Evolutionary conservation across 2,797 vertebrate species (phyloP).

Genomic region (Ambastaia sidthimunki): DNA sequence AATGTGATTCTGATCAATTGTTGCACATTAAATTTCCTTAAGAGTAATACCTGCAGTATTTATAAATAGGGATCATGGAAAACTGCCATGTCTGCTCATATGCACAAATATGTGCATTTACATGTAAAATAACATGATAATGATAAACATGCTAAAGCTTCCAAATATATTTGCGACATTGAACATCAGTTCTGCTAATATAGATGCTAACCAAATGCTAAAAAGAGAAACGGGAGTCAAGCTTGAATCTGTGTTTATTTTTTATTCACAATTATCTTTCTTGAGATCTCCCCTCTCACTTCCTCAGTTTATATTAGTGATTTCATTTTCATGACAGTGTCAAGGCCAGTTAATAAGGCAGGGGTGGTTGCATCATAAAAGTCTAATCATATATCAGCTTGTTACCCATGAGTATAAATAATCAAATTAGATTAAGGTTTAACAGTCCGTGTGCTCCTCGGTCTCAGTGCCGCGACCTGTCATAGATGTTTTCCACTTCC

Average conservation of each 20-base stretch:
- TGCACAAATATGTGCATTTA: too few species aligned
- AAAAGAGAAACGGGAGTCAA: neutral
- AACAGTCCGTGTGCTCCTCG: conserved; percentile 56
- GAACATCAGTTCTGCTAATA: neutral
- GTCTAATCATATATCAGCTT: conserved; percentile 53
- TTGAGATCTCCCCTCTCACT: neutral
- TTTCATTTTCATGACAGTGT: conserved; percentile 37
- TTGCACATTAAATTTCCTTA: neutral
- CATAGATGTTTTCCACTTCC: conserved; percentile 63
- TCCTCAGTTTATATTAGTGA: neutral
- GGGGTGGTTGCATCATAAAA: conserved; percentile 33
- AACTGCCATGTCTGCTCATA: neutral
- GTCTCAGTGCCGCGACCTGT: conserved; percentile 64
- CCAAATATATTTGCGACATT: neutral
- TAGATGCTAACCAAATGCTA: neutral
- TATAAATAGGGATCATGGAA: neutral
- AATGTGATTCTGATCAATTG: neutral
- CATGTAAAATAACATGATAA: too few species aligned
- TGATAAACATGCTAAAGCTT: neutral
- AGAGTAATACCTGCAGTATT: neutral
- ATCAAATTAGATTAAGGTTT: conserved; percentile 65
- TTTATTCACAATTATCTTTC: neutral
- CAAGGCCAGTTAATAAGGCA: conserved; percentile 33
- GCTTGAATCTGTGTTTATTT: neutral
- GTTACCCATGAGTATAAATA: conserved; percentile 64